Conservation (phyloP, 2,797 vertebrate genomes). For the Luscinia megarhynchos region DNA sequence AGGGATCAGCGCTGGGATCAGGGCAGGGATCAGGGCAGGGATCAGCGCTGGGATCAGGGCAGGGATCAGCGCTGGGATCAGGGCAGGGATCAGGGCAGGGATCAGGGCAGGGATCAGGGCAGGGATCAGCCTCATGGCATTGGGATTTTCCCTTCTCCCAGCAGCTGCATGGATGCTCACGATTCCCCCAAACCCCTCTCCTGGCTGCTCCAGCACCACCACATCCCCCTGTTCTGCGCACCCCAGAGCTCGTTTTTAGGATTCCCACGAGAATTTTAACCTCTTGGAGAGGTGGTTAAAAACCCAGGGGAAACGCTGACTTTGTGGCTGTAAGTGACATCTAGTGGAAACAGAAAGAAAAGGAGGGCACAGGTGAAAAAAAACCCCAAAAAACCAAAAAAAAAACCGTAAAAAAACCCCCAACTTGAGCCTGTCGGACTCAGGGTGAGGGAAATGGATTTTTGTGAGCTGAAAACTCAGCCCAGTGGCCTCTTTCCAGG, state of each 20-base stretch:
- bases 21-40: no score
- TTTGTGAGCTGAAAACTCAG: neutral
- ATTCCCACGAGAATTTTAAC: neutral
- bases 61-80: no score
- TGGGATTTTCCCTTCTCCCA: neutral
- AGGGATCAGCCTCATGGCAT: no score
- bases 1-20: no score
- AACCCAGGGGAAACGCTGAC: neutral
- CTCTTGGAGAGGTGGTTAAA: neutral
- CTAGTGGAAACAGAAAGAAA: slow-evolving; percentile 59
- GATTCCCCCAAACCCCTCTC: neutral
- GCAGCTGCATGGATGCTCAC: neutral
- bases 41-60: no score
- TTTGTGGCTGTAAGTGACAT: slow-evolving; percentile 64
- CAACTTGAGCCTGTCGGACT: fast-evolving
- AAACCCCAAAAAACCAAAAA: neutral
- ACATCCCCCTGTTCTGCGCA: neutral
- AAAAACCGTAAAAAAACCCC: no score
- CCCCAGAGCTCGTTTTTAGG: neutral
- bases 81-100: no score
- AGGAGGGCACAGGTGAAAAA: neutral
- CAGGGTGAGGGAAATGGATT: neutral
- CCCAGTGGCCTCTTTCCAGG: neutral
- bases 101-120: no score
- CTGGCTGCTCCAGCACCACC: neutral